A percentile compares a stretch with the other conserved stretches of the same genome.
Evolutionary conservation across 2,113 vertebrate genomes (phyloP).

Genomic region (Arenaria interpres): DNA sequence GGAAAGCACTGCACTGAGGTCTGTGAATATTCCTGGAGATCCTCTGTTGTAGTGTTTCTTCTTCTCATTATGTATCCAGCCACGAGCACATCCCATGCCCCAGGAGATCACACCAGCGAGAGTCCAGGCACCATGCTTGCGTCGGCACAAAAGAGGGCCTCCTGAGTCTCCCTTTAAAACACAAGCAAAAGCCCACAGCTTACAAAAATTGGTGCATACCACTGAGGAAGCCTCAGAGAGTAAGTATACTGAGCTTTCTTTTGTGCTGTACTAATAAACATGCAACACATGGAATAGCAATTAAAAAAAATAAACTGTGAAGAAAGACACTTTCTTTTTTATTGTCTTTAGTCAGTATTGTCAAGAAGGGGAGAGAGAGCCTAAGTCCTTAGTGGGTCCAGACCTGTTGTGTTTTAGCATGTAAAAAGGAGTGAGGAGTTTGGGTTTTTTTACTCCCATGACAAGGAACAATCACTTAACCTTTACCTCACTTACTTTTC

Average conservation of each 20-base stretch:
- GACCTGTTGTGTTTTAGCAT: background rate
- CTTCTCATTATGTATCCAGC: conserved; percentile 79
- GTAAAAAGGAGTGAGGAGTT: background rate
- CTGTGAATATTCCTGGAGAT: conserved; percentile 87
- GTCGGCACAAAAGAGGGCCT: conserved; percentile 81
- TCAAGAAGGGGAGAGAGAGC: background rate
- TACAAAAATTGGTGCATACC: background rate
- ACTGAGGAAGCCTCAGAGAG: background rate
- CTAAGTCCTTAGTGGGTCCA: background rate
- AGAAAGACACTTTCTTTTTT: background rate
- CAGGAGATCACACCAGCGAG: conserved; percentile 86
- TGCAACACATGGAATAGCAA: accelerated
- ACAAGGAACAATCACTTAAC: background rate
- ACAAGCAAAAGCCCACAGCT: background rate
- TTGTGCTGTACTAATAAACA: background rate
- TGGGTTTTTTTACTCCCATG: background rate
- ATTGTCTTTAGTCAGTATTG: background rate
- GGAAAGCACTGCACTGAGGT: conserved; percentile 77
- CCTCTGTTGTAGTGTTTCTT: conserved; percentile 71
- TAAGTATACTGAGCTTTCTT: background rate
- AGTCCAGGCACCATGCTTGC: conserved; percentile 77
- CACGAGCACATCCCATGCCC: conserved; percentile 87
- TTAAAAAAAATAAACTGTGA: background rate
- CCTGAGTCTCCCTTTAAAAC: conserved; percentile 85
- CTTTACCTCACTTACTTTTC: background rate